Conservation (phyloP, 2,113 vertebrate genomes). For the Himantopus leucocephalus region DNA sequence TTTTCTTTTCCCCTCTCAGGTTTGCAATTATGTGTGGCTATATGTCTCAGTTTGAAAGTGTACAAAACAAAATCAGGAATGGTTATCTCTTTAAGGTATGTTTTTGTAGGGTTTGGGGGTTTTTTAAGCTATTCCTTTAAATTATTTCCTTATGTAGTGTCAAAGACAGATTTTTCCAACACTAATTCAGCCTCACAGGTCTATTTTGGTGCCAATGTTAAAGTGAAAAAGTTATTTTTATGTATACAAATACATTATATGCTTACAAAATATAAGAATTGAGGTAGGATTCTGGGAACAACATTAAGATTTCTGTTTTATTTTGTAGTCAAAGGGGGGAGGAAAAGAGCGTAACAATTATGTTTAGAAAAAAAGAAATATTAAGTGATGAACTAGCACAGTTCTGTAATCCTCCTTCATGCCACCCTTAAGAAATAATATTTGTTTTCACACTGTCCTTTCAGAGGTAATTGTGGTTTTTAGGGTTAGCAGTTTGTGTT, state of each 20-base stretch:
- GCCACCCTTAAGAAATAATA: background rate
- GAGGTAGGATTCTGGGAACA: background rate
- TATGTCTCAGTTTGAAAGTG: slow-evolving; percentile 89
- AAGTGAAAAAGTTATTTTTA: background rate
- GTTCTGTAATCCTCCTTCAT: background rate
- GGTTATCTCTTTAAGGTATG: slow-evolving; percentile 94
- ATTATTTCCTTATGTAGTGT: slow-evolving; percentile 21
- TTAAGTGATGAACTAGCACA: background rate
- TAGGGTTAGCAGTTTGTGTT: slow-evolving; percentile 6
- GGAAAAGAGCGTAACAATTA: background rate
- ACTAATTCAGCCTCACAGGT: background rate
- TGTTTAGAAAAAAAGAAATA: background rate
- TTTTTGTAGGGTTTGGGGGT: slow-evolving; percentile 41
- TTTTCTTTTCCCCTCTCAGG: slow-evolving; percentile 78
- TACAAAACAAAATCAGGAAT: slow-evolving; percentile 96
- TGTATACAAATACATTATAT: background rate
- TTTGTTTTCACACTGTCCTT: background rate
- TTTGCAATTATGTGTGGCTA: slow-evolving; percentile 94
- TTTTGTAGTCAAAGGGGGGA: background rate
- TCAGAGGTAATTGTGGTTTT: background rate
- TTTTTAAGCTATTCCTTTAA: slow-evolving; percentile 37
- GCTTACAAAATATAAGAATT: background rate
- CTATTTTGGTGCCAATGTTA: background rate
- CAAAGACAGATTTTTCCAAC: background rate
- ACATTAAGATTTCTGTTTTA: background rate